Evolutionary conservation across 2,888 invertebrate species (phyloP).

Genomic region (Buathra laborator): DNA sequence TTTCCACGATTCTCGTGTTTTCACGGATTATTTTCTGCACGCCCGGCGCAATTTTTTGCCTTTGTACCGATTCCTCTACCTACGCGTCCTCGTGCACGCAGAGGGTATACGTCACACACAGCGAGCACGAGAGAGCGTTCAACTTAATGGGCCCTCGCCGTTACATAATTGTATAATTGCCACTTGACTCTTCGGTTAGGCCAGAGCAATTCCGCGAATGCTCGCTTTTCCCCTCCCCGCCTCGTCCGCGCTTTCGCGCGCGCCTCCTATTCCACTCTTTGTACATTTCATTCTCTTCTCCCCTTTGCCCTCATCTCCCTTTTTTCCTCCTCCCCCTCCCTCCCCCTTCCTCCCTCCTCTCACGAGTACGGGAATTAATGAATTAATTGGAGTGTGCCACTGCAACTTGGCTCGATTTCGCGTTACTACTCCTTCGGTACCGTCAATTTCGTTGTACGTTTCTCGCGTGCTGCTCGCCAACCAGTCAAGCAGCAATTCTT

Average conservation of each 20-base stretch:
- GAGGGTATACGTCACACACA: constrained; percentile 24
- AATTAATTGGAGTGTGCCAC: constrained; percentile 74
- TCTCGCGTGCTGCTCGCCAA: constrained; percentile 57
- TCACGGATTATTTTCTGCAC: constrained; percentile 17
- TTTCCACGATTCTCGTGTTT: constrained; percentile 6
- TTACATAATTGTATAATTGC: constrained; percentile 77
- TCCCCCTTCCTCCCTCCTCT: constrained; percentile 13
- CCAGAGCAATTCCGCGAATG: constrained; percentile 73
- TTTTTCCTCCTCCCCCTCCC: neutral
- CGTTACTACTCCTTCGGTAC: constrained; percentile 48
- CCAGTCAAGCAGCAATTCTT: constrained; percentile 41
- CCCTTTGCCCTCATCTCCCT: constrained; percentile 15
- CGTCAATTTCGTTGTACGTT: constrained; percentile 45
- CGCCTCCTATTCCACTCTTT: constrained; percentile 18
- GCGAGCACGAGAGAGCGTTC: constrained; percentile 60
- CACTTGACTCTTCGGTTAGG: constrained; percentile 74
- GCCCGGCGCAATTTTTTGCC: constrained; percentile 1
- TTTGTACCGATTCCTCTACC: constrained; percentile 10
- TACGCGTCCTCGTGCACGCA: constrained; percentile 31
- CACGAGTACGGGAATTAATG: constrained; percentile 69
- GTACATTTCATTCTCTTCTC: constrained; percentile 38
- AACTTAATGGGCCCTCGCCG: constrained; percentile 73
- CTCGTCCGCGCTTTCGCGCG: neutral
- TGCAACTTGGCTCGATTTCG: constrained; percentile 70
- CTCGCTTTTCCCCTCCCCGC: constrained; percentile 18